Percentiles rank a stretch among this genome's conserved stretches.
These are phyloP conservation scores for Arge pagana DNA, from an alignment of 2,888 invertebrate genomes.

Conservation along the genomic window DNA sequence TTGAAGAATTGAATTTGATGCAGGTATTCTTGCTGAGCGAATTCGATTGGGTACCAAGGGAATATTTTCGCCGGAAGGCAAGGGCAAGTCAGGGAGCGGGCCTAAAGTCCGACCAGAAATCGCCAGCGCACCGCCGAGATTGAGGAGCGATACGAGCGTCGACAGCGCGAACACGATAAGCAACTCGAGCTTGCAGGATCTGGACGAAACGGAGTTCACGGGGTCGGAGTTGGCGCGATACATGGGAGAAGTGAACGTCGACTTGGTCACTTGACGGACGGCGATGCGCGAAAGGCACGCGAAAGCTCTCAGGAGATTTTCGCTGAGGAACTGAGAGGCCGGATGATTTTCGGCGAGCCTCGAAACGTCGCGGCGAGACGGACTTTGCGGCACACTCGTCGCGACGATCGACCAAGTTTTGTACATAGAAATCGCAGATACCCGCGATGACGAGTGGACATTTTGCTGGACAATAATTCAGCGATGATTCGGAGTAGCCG, in stretches of 20 bases:
- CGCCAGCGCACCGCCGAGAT: conserved; percentile 54
- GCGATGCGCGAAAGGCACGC: background rate
- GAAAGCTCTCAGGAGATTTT: conserved; percentile 11
- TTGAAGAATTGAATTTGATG: too few relatives aligned
- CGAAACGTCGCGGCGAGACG: too few relatives aligned
- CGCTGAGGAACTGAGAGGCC: conserved; percentile 13
- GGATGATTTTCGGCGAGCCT: too few relatives aligned
- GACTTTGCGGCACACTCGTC: too few relatives aligned
- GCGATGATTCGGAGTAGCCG: too few relatives aligned
- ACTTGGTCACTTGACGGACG: conserved; percentile 43
- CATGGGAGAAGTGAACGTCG: conserved; percentile 70
- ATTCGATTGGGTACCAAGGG: conserved; percentile 52
- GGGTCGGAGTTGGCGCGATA: conserved; percentile 71
- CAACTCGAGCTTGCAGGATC: conserved; percentile 75
- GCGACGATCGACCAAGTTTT: too few relatives aligned
- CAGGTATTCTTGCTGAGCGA: conserved; percentile 43
- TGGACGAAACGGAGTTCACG: conserved; percentile 70
- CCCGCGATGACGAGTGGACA: too few relatives aligned
- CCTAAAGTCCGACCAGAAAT: conserved; percentile 34
- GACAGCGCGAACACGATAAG: conserved; percentile 66
- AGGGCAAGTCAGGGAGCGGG: conserved; percentile 32
- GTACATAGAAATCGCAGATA: too few relatives aligned
- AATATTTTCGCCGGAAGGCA: conserved; percentile 39
- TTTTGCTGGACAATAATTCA: too few relatives aligned
- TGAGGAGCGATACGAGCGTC: conserved; percentile 61